Evolutionary conservation across 2,888 invertebrate genomes (phyloP), one percentile per base, ranked within the genome.

Genomic region (Drosophila stalkeri): DNA sequence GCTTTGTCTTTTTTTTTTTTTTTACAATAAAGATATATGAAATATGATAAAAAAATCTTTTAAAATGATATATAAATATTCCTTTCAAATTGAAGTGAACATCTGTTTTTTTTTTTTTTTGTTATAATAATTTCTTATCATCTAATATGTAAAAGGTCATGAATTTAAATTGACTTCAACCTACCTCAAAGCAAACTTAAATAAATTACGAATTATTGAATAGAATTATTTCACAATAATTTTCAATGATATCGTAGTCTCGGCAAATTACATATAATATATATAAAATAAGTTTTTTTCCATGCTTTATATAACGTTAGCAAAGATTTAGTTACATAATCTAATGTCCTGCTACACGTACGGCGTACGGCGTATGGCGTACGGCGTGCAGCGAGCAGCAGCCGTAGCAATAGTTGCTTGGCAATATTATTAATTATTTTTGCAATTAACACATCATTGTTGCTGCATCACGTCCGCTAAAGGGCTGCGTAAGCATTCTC

Each of bases 371-470:
- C 27, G 27, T n/a, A n/a, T n/a, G n/a, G n/a, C 31, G 62, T 11
- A 0, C 11, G 27, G 27, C 6, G 4, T 27, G 27, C 27, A 27
- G 27, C 27, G 27, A 27, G 27, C 27, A 27, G 76, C 56, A 16
- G 37, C 33, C n/a, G 20, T 55, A 55, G 70, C 61, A 67, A 64
- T 51, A 51, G 65, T 44, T 57, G 67, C 72, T 35, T 49, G 56
- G 64, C 57, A 75, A 81, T 72, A 74, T 86, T 84, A 87, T 88
- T 88, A 88, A 87, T 88, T 87, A 87, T 88, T 82, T 87, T 80
- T 77, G 84, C 88, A 88, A 87, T 87, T 88, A 87, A 82, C 72
- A 77, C 74, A 61, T 72, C 81, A 84, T 88, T 86, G 82, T 87
- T 86, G 86, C 87, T 77, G 79, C 79, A 87, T 86, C 87, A 86